Evolutionary conservation across 2,797 vertebrate genomes (phyloP).

Genomic region (Betta splendens): DNA sequence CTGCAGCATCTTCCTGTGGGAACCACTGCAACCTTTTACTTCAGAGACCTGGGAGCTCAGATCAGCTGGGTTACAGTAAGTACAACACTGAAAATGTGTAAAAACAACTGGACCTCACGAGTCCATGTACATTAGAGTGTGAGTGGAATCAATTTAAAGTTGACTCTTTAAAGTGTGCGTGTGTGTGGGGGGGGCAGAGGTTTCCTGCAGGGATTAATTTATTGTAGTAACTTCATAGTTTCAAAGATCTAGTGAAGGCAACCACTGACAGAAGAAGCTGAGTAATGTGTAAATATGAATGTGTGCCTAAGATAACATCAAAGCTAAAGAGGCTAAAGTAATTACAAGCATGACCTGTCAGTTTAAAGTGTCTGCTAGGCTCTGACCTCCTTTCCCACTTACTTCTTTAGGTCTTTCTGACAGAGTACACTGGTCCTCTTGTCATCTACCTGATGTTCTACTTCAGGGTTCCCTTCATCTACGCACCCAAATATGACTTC

Average conservation of each 20-base stretch:
- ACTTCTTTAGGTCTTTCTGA: constrained; percentile 87
- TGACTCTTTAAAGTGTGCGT: constrained; percentile 26
- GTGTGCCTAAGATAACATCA: too few relatives aligned
- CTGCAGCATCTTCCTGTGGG: constrained; percentile 94
- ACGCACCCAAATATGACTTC: constrained; percentile 90
- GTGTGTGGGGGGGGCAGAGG: neutral
- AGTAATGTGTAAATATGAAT: too few relatives aligned
- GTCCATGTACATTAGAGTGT: constrained; percentile 6
- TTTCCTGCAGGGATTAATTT: neutral
- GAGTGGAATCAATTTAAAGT: constrained; percentile 34
- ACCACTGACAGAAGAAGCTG: too few relatives aligned
- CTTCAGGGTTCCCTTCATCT: constrained; percentile 93
- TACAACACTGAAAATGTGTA: constrained; percentile 20
- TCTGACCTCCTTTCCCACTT: neutral
- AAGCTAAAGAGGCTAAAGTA: neutral
- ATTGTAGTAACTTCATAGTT: too few relatives aligned
- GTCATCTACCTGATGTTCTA: constrained; percentile 94
- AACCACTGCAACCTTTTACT: constrained; percentile 94
- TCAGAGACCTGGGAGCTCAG: constrained; percentile 94
- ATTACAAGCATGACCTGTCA: neutral
- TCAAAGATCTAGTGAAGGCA: too few relatives aligned
- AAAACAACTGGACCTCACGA: constrained; percentile 6
- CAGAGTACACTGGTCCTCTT: constrained; percentile 90
- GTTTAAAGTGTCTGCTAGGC: neutral
- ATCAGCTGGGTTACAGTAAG: constrained; percentile 98